A percentile compares a stretch with the other conserved stretches of the same genome.
phyloP scores from a whole-genome alignment of 2,888 invertebrate genomes.

The Urechis unicinctus region DNA sequence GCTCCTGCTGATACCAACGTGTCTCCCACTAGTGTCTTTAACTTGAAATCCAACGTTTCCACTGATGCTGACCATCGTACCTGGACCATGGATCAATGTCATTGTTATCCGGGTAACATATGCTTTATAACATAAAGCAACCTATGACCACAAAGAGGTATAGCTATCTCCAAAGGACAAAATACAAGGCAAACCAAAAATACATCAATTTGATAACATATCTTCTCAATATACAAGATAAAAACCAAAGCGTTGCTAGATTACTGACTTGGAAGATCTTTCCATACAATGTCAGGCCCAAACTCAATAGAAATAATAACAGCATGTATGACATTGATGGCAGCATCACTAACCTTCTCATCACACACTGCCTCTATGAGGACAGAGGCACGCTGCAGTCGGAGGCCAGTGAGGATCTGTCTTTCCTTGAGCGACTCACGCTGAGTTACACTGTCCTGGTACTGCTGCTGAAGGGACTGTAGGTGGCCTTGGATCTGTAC shows the following conservation, averaged over 20 bases:
- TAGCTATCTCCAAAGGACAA: too few relatives aligned
- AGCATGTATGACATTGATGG: not conserved
- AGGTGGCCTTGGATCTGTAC: slow-evolving; percentile 42
- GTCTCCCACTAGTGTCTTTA: slow-evolving; percentile 45
- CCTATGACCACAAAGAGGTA: too few relatives aligned
- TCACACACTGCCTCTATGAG: slow-evolving; percentile 45
- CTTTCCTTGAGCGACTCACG: slow-evolving; percentile 43
- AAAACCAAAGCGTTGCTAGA: too few relatives aligned
- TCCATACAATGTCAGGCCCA: too few relatives aligned
- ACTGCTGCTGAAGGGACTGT: slow-evolving; percentile 39
- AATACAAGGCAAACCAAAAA: too few relatives aligned
- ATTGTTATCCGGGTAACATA: too few relatives aligned
- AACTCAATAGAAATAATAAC: too few relatives aligned
- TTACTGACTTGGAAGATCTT: too few relatives aligned
- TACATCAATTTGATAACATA: too few relatives aligned
- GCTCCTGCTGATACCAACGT: slow-evolving; percentile 43
- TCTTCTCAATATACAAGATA: too few relatives aligned
- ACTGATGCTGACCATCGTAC: slow-evolving; percentile 47
- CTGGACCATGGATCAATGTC: too few relatives aligned
- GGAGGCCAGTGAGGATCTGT: slow-evolving; percentile 35
- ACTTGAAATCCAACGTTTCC: slow-evolving; percentile 35
- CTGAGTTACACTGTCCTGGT: slow-evolving; percentile 47
- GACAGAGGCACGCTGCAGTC: slow-evolving; percentile 42
- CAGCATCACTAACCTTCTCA: slow-evolving; percentile 39
- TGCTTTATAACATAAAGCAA: too few relatives aligned